phyloP scores from a whole-genome alignment of 2,888 invertebrate genomes.

The Orthosia incerta region DNA sequence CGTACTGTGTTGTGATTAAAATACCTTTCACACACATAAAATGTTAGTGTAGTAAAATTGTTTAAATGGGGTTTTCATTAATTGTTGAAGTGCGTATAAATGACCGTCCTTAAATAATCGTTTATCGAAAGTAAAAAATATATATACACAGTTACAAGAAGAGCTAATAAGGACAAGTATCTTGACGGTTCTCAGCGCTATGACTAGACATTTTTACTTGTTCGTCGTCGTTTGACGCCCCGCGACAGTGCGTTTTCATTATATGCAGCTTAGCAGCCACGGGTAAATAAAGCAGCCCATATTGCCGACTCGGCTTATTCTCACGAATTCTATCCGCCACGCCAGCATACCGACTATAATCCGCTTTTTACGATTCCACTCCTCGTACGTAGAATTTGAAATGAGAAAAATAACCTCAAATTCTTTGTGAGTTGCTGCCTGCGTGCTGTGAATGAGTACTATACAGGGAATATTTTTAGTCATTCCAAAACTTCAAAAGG shows the following conservation, averaged over 20 bases:
- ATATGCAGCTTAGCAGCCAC: slow-evolving; percentile 90
- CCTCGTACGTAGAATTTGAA: slow-evolving; percentile 88
- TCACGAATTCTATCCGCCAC: slow-evolving; percentile 87
- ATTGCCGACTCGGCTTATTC: slow-evolving; percentile 88
- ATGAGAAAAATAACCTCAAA: slow-evolving; percentile 89
- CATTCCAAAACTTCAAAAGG: slow-evolving; percentile 57
- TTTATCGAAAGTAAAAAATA: no score
- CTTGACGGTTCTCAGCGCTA: slow-evolving; percentile 68
- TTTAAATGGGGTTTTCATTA: not conserved
- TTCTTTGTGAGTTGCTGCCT: slow-evolving; percentile 82
- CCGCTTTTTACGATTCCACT: slow-evolving; percentile 90
- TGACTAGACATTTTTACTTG: slow-evolving; percentile 80
- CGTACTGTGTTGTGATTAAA: slow-evolving; percentile 29
- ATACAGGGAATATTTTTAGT: slow-evolving; percentile 65
- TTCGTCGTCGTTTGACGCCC: slow-evolving; percentile 84
- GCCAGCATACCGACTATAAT: slow-evolving; percentile 86
- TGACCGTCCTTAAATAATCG: not conserved
- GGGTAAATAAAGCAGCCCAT: slow-evolving; percentile 89
- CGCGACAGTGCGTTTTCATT: slow-evolving; percentile 91
- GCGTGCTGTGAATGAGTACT: slow-evolving; percentile 83
- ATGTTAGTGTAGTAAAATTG: slow-evolving; percentile 17
- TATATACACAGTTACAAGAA: no score
- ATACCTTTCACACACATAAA: slow-evolving; percentile 29
- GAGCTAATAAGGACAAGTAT: slow-evolving; percentile 67
- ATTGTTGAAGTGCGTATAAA: not conserved